These are phyloP conservation scores for Tragulus kanchil DNA, from an alignment of 2,113 vertebrate genomes.

Conservation along the genomic window DNA sequence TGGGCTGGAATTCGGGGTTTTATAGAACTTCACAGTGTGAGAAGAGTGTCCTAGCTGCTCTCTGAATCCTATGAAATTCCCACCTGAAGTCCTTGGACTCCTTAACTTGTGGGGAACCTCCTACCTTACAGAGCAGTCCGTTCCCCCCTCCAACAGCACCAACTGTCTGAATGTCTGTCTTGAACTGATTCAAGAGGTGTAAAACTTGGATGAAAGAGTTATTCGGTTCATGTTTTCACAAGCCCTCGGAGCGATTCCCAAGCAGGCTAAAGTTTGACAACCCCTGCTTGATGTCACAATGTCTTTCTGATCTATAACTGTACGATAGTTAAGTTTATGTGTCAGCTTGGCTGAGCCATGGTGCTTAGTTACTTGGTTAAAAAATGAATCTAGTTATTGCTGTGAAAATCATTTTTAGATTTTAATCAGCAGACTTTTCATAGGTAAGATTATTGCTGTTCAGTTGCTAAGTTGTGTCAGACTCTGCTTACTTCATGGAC, in stretches of 20 bases:
- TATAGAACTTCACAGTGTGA: not conserved
- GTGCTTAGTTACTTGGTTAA: not conserved
- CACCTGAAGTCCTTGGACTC: not conserved
- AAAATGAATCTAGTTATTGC: not conserved
- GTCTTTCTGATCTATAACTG: not conserved
- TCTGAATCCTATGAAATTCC: not conserved
- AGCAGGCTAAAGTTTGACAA: not conserved
- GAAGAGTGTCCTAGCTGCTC: not conserved
- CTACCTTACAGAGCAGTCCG: not conserved
- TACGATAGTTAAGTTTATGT: not conserved
- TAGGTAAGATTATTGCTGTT: not conserved
- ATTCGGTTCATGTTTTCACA: not conserved
- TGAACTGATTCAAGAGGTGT: not conserved
- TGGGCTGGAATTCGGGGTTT: not conserved
- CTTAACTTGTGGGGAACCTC: fast-evolving
- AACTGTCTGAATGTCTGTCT: not conserved
- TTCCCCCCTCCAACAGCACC: not conserved
- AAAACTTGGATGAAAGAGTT: not conserved
- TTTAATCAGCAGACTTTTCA: not conserved
- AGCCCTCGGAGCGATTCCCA: not conserved
- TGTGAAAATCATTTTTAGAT: not conserved
- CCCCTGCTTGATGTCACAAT: fast-evolving
- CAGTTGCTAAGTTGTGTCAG: not conserved
- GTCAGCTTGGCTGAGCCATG: not conserved
- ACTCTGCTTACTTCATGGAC: not conserved